Evolutionary conservation across 1,140 invertebrate genomes (phyloP).

Genomic region (Magallana angulata): DNA sequence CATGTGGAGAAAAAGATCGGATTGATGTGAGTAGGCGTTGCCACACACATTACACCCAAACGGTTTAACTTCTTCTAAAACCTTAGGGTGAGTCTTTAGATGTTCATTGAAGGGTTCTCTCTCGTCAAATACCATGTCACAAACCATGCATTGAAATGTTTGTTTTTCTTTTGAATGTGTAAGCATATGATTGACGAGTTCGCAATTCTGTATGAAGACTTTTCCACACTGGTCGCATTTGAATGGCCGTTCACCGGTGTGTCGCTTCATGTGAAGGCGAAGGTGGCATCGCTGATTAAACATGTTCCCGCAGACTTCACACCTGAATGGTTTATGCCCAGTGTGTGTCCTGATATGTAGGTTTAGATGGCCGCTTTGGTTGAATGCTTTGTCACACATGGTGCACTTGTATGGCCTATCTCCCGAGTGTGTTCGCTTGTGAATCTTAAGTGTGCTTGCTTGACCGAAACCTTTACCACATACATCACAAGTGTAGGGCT

Average conservation of each 20-base stretch:
- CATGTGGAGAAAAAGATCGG: conserved; percentile 12
- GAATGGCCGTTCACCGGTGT: conserved; percentile 55
- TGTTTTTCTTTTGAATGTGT: conserved; percentile 21
- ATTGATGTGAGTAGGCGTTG: conserved; percentile 2
- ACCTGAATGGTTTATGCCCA: conserved; percentile 45
- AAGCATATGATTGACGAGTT: conserved; percentile 25
- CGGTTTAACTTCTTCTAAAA: background rate
- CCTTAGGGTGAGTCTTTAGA: background rate
- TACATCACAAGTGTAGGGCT: conserved; percentile 37
- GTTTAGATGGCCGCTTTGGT: conserved; percentile 13
- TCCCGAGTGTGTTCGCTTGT: conserved; percentile 39
- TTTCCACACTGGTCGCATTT: conserved; percentile 51
- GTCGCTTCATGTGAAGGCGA: conserved; percentile 43
- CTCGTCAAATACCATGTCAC: conserved; percentile 23
- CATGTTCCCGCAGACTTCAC: conserved; percentile 46
- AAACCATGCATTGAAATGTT: background rate
- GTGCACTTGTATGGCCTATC: conserved; percentile 49
- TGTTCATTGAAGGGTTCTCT: background rate
- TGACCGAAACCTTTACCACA: conserved; percentile 39
- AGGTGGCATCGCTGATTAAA: conserved; percentile 38
- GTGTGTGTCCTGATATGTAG: conserved; percentile 54
- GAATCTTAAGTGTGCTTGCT: conserved; percentile 23
- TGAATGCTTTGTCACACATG: conserved; percentile 50
- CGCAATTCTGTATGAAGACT: conserved; percentile 20
- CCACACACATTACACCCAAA: conserved; percentile 7